phyloP scores from a whole-genome alignment of 2,888 invertebrate species.

The Kuschelorhynchus macadamiae region DNA sequence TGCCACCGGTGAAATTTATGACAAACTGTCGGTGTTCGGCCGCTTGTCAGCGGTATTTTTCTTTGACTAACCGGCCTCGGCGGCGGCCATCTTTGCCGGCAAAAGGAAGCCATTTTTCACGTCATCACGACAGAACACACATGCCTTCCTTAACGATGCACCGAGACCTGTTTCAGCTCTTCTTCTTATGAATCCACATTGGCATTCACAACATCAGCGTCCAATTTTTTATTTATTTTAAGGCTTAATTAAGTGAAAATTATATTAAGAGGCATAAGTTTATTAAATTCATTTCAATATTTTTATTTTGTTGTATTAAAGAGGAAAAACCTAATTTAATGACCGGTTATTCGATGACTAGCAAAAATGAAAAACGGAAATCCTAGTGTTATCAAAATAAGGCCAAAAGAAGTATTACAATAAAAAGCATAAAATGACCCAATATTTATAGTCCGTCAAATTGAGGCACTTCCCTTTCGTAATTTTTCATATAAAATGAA shows the following conservation, averaged over 20 bases:
- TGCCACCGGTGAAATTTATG: constrained; percentile 61
- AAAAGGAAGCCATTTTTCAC: constrained; percentile 65
- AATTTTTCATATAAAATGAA: too few species aligned
- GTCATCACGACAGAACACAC: constrained; percentile 63
- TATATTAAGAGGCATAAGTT: neutral
- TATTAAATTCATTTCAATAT: too few species aligned
- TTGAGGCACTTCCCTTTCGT: too few species aligned
- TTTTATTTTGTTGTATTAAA: too few species aligned
- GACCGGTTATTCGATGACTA: too few species aligned
- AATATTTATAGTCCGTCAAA: too few species aligned
- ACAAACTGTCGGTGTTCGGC: constrained; percentile 61
- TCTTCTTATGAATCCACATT: neutral
- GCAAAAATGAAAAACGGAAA: too few species aligned
- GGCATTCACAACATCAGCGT: neutral
- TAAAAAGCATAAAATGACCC: too few species aligned
- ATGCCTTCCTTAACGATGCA: constrained; percentile 60
- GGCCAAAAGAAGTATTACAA: too few species aligned
- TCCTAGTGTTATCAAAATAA: too few species aligned
- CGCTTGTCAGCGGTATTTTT: constrained; percentile 65
- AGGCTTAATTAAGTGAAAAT: neutral
- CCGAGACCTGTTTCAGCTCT: constrained; percentile 25
- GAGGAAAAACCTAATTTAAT: too few species aligned
- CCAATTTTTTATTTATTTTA: neutral
- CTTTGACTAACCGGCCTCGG: constrained; percentile 55
- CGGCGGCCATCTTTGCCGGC: constrained; percentile 60